Percentiles rank a stretch among this genome's conserved stretches.
These are phyloP conservation scores for Operophtera brumata DNA, from an alignment of 2,888 invertebrate species.

Conservation along the genomic window DNA sequence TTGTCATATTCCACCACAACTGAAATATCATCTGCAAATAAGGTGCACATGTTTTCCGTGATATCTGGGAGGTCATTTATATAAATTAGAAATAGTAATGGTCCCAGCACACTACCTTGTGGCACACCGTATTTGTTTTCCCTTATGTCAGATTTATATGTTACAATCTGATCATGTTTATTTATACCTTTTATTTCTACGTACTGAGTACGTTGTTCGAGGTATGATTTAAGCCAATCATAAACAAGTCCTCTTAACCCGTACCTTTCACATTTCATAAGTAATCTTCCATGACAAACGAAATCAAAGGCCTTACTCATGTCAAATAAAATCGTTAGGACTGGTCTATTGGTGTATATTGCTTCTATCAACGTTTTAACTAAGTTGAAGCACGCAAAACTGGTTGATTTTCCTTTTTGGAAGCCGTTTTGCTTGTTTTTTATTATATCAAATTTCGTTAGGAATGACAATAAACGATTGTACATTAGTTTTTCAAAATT, in stretches of 20 bases:
- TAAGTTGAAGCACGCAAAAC: slow-evolving; percentile 11
- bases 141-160: not conserved
- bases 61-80: not conserved
- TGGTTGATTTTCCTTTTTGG: no score
- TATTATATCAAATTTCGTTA: not conserved
- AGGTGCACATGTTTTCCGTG: not conserved
- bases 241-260: not conserved
- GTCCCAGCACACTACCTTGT: slow-evolving; percentile 3
- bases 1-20: not conserved
- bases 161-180: not conserved
- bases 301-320: slow-evolving; percentile 14
- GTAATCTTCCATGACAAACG: not conserved
- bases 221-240: not conserved
- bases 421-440: slow-evolving; percentile 11
- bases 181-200: not conserved
- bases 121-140: slow-evolving; percentile 1
- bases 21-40: slow-evolving; percentile 1
- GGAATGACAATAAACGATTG: not conserved
- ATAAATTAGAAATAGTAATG: slow-evolving; percentile 1
- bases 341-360: not conserved
- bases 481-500: not conserved
- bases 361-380: slow-evolving; percentile 1
- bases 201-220: not conserved
- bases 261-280: not conserved
- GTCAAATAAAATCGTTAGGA: slow-evolving; percentile 4